Evolutionary conservation across 2,113 vertebrate species (phyloP), one percentile per base, ranked within the genome.

Genomic region (Anas platyrhynchos): DNA sequence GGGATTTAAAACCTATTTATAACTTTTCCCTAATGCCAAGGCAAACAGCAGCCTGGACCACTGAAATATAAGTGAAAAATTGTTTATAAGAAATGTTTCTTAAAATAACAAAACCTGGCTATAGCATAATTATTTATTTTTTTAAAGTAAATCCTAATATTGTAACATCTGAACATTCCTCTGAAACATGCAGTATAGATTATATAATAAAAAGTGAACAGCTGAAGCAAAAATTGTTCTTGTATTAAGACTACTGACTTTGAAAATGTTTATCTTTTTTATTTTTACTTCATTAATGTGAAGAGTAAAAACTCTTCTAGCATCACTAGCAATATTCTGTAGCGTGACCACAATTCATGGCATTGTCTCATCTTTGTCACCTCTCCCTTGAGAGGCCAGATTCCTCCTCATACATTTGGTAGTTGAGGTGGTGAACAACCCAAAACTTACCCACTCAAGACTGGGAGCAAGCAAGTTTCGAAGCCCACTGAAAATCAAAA

Each of bases 1-100:
- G 17, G 38, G 48, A 91, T 94, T 94, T 95, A 54, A 95, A 94
- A 91, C 4, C 38, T 78, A 82, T 81, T 96, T 89, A 75, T 83
- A 93, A 66, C 16, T 85, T 76, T 52, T 85, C 44, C 32, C 18
- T 66, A 83, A 80, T 8, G 67, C 6, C 5, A 41, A 89, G n/a
- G 10, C 7, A 73, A 93, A 82, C 7, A 84, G 34, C 3, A 56
- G 36, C 55, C 56, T 83, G 52, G 58, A 78, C 2, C 16, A 85
- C 56, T 81, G n/a, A 81, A 83, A 88, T 48, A 32, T 71, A 54
- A 75, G 13, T 48, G 34, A 48, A 89, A 83, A 86, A 27, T 2
- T 61, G 6, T 34, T 83, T 59, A 22, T 55, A 81, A 67, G 59
- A 63, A 29, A 34, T 3, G 4, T 75, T 91, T 63, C 79, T 83